phyloP scores from a whole-genome alignment of 2,888 invertebrate genomes.

The Arctia plantaginis region DNA sequence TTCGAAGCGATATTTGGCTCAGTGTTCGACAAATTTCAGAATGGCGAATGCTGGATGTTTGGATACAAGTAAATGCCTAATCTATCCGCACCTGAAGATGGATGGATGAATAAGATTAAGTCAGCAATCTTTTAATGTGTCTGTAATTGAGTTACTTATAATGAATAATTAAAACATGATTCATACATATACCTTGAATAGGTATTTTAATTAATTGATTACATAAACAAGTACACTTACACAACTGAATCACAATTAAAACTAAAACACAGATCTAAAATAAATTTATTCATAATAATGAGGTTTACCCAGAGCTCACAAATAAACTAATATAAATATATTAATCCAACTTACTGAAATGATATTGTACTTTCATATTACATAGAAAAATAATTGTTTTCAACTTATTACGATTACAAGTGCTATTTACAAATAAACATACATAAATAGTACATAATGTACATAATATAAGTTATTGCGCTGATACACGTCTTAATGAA shows the following conservation, averaged over 20 bases:
- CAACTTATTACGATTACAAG: conserved; percentile 52
- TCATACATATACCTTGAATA: neutral
- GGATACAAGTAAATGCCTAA: neutral
- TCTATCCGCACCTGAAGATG: neutral
- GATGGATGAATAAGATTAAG: neutral
- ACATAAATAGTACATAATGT: conserved; percentile 59
- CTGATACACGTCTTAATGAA: conserved; percentile 66
- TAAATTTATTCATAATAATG: conserved; percentile 69
- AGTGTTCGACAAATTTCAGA: neutral
- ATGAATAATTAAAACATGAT: neutral
- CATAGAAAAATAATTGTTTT: conserved; percentile 42
- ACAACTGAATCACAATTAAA: conserved; percentile 34
- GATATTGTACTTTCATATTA: conserved; percentile 65
- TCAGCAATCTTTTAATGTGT: neutral
- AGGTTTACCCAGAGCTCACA: conserved; percentile 64
- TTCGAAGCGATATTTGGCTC: neutral
- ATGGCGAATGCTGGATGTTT: neutral
- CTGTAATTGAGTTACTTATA: neutral
- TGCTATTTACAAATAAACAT: conserved; percentile 77
- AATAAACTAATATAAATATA: conserved; percentile 50
- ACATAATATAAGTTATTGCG: conserved; percentile 75
- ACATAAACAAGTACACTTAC: neutral
- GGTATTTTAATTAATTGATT: neutral
- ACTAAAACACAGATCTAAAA: conserved; percentile 77
- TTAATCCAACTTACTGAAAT: conserved; percentile 39